Evolutionary conservation across 64 coral and sea anemone genomes (phyloP).

Genomic region (Pachyseris speciosa): DNA sequence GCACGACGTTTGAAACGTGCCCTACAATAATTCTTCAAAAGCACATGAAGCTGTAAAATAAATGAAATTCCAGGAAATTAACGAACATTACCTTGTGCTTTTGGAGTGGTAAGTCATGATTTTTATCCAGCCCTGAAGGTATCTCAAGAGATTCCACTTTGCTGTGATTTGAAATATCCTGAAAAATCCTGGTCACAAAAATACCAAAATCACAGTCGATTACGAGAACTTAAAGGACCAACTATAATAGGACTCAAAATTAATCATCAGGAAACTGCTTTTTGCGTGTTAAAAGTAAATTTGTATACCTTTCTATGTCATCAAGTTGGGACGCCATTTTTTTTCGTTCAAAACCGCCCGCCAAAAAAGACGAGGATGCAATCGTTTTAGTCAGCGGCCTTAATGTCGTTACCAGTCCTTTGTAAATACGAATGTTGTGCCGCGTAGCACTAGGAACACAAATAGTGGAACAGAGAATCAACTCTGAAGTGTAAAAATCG

Average conservation of each 20-base stretch:
- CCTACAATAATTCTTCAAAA: too few species aligned
- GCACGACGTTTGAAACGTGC: too few species aligned
- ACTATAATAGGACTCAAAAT: background rate
- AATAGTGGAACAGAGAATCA: too few species aligned
- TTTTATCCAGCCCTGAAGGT: background rate
- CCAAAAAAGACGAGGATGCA: constrained; percentile 20
- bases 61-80: too few species aligned
- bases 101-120: constrained; percentile 10
- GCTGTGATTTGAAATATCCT: constrained; percentile 28
- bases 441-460: too few species aligned
- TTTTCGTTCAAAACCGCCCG: constrained; percentile 14
- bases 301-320: background rate
- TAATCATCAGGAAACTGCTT: background rate
- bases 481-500: too few species aligned
- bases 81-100: constrained; percentile 24
- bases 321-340: constrained; percentile 28
- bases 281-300: background rate
- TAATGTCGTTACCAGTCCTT: background rate
- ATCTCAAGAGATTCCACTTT: constrained; percentile 4
- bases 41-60: too few species aligned
- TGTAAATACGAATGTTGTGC: too few species aligned
- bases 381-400: background rate
- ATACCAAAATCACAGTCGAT: background rate
- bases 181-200: background rate
- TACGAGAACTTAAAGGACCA: background rate